Conservation (phyloP, 2,113 vertebrate genomes). For the Syngnathoides biaculeatus region DNA sequence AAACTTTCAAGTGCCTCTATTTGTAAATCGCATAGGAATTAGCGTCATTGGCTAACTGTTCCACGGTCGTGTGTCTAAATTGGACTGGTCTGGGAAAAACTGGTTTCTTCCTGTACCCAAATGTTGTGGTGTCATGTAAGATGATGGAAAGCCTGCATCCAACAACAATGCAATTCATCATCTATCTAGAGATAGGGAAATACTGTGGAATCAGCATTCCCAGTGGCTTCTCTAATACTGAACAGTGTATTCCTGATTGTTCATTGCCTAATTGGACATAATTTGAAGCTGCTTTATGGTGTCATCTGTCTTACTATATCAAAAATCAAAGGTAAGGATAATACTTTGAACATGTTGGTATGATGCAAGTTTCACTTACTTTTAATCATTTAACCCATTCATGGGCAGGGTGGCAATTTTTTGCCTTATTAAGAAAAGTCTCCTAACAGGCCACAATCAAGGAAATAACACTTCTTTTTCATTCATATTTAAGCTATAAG, state of each 20-base stretch:
- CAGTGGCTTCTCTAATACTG: conserved; percentile 43
- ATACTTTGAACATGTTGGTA: neutral
- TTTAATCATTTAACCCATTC: neutral
- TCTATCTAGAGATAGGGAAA: conserved; percentile 31
- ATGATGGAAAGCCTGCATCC: conserved; percentile 19
- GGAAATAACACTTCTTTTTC: too few relatives aligned
- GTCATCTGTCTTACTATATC: conserved; percentile 31
- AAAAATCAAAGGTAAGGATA: too few relatives aligned
- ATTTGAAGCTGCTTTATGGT: conserved; percentile 33
- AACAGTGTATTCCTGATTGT: conserved; percentile 27
- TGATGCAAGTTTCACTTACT: neutral
- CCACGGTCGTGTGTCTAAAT: conserved; percentile 3
- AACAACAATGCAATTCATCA: conserved; percentile 22
- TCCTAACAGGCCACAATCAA: too few relatives aligned
- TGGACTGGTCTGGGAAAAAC: neutral
- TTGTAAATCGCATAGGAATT: neutral
- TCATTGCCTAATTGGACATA: conserved; percentile 56
- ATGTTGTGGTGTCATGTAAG: conserved; percentile 18
- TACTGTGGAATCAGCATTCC: conserved; percentile 52
- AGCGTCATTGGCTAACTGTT: neutral
- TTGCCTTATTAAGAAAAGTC: too few relatives aligned
- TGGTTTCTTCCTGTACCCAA: conserved; percentile 3
- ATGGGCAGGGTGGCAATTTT: too few relatives aligned
- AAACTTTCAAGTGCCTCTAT: neutral
- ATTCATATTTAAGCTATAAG: too few relatives aligned